phyloP scores from a whole-genome alignment of 2,888 invertebrate genomes.

The Toxonevra muliebris region DNA sequence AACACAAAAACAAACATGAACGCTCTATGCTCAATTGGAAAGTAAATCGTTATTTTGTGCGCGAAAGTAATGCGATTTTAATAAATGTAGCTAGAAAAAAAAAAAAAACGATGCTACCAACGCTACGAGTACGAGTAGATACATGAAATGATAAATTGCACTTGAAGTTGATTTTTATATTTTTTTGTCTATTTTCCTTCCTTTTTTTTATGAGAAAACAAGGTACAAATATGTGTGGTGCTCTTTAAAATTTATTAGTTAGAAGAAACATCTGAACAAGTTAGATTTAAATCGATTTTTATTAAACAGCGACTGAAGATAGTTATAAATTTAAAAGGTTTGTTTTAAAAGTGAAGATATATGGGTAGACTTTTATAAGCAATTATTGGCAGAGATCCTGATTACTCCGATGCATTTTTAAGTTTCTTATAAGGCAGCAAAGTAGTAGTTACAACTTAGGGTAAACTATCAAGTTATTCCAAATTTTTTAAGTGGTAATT shows the following conservation, averaged over 20 bases:
- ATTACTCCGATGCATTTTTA: too few relatives aligned
- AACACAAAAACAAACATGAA: not conserved
- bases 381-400: too few relatives aligned
- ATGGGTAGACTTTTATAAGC: too few relatives aligned
- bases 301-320: not conserved
- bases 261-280: not conserved
- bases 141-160: constrained; percentile 1
- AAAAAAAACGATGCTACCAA: not conserved
- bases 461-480: not conserved
- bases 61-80: constrained; percentile 40
- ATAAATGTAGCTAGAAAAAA: constrained; percentile 24
- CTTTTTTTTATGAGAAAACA: too few relatives aligned
- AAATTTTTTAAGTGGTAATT: not conserved
- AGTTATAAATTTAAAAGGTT: too few relatives aligned
- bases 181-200: too few relatives aligned
- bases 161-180: constrained; percentile 4
- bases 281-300: not conserved
- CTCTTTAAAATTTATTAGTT: too few relatives aligned
- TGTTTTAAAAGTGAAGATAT: too few relatives aligned
- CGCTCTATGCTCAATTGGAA: constrained; percentile 37
- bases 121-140: too few relatives aligned
- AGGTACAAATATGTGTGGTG: too few relatives aligned
- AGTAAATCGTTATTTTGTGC: constrained; percentile 40
- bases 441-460: too few relatives aligned
- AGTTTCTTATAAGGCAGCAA: too few relatives aligned